phyloP scores from a whole-genome alignment of 92 coral and sea anemone species.

The Desmophyllum pertusum region DNA sequence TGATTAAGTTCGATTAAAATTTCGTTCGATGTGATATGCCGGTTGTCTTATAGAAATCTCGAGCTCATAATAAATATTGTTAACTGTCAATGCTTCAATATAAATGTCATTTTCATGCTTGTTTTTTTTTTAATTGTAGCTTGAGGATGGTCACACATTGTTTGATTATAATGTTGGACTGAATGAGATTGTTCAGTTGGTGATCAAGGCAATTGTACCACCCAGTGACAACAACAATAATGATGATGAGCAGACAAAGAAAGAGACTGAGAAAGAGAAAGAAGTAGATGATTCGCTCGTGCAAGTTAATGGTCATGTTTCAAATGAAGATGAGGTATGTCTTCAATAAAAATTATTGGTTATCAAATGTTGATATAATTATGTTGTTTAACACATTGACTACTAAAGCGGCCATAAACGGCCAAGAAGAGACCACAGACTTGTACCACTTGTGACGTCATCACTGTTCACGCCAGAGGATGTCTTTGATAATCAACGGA shows the following conservation, averaged over 20 bases:
- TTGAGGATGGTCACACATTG: constrained; percentile 93
- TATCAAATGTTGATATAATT: too few species aligned
- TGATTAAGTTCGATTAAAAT: too few species aligned
- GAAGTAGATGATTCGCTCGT: background rate
- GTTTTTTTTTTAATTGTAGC: constrained; percentile 42
- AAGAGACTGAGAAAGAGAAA: background rate
- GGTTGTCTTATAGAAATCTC: too few species aligned
- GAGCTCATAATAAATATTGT: too few species aligned
- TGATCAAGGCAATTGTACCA: constrained; percentile 64
- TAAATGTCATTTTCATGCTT: background rate
- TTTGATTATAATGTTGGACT: constrained; percentile 92
- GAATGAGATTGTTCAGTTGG: constrained; percentile 88
- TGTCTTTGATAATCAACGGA: too few species aligned
- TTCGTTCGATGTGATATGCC: too few species aligned
- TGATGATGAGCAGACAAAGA: constrained; percentile 5
- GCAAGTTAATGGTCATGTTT: constrained; percentile 25
- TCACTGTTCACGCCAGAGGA: too few species aligned
- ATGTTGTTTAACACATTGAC: too few species aligned
- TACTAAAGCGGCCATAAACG: too few species aligned
- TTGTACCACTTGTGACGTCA: too few species aligned
- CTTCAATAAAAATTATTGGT: too few species aligned
- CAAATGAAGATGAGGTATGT: constrained; percentile 30
- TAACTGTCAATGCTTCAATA: background rate
- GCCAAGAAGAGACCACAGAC: too few species aligned
- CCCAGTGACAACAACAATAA: constrained; percentile 40